phyloP scores from a whole-genome alignment of 2,113 vertebrate genomes.

The Tapirus terrestris region DNA sequence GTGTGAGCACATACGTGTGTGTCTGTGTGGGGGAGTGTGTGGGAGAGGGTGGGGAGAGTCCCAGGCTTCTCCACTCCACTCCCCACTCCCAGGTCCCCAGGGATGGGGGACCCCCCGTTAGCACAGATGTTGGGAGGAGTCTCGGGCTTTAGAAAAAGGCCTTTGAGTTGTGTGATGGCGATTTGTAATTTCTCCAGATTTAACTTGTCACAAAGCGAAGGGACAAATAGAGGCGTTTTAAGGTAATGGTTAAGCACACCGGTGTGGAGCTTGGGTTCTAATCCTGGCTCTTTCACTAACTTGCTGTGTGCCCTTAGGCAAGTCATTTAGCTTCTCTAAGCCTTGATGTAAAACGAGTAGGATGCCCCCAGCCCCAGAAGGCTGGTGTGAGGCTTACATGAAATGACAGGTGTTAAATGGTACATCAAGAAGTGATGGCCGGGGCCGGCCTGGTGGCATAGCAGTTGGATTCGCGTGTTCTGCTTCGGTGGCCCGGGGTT shows the following conservation, averaged over 20 bases:
- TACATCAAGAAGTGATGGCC: accelerated
- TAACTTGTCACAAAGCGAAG: neutral
- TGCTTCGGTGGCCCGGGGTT: too few relatives aligned
- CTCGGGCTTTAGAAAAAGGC: neutral
- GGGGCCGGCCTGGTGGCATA: too few relatives aligned
- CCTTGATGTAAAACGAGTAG: accelerated
- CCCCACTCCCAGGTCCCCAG: neutral
- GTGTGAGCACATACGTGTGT: neutral
- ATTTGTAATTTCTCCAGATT: neutral
- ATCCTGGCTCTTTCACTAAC: neutral
- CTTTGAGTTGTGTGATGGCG: accelerated
- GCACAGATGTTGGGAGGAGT: neutral
- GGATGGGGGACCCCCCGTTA: neutral
- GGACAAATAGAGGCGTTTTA: neutral
- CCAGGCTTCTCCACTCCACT: neutral
- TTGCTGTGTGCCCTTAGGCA: neutral
- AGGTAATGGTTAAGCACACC: accelerated
- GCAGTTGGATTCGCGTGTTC: too few relatives aligned
- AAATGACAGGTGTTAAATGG: accelerated
- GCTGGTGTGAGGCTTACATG: accelerated
- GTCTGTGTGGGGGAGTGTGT: neutral
- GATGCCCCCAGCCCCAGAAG: neutral
- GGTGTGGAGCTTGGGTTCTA: neutral
- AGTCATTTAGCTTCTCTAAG: neutral
- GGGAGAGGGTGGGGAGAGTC: too few relatives aligned